phyloP scores from a whole-genome alignment of 2,888 invertebrate species.

The Ormyrus thymus region DNA sequence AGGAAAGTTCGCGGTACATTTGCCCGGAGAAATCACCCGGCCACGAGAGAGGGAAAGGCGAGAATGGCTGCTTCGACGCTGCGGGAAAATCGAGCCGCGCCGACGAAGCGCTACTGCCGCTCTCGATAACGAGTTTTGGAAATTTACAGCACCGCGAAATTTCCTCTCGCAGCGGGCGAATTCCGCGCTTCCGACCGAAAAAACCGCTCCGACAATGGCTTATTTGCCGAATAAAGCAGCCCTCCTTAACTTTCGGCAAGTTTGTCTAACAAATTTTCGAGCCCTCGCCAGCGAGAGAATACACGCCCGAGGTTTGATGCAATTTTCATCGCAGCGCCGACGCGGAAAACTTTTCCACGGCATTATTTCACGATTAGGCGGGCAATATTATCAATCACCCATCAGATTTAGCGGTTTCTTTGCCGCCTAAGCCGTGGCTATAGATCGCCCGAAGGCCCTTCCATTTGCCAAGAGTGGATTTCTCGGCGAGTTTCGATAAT shows the following conservation, averaged over 20 bases:
- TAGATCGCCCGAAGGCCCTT: slow-evolving; percentile 10
- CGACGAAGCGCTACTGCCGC: slow-evolving; percentile 36
- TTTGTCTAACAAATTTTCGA: slow-evolving; percentile 24
- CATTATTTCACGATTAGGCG: slow-evolving; percentile 20
- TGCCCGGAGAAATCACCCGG: slow-evolving; percentile 68
- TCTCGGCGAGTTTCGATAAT: slow-evolving; percentile 56
- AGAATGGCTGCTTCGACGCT: slow-evolving; percentile 61
- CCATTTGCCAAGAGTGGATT: slow-evolving; percentile 38
- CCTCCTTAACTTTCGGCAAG: slow-evolving; percentile 7
- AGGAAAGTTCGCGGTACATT: slow-evolving; percentile 73
- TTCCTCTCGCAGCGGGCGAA: slow-evolving; percentile 10
- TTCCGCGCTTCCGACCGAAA: background rate
- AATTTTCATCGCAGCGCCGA: slow-evolving; percentile 8
- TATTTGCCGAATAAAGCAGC: slow-evolving; percentile 40
- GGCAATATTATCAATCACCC: slow-evolving; percentile 30
- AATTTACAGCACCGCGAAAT: slow-evolving; percentile 43
- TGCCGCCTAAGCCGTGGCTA: background rate
- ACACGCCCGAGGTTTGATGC: background rate
- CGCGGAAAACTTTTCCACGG: slow-evolving; percentile 5
- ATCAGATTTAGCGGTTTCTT: slow-evolving; percentile 38
- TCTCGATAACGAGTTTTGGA: slow-evolving; percentile 61
- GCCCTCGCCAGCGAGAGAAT: background rate
- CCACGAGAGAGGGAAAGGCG: slow-evolving; percentile 61
- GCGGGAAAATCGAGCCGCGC: slow-evolving; percentile 56
- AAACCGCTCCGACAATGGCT: slow-evolving; percentile 30